Evolutionary conservation across 2,113 vertebrate genomes (phyloP), one percentile per base, ranked within the genome.

Genomic region (Oophaga pumilio): DNA sequence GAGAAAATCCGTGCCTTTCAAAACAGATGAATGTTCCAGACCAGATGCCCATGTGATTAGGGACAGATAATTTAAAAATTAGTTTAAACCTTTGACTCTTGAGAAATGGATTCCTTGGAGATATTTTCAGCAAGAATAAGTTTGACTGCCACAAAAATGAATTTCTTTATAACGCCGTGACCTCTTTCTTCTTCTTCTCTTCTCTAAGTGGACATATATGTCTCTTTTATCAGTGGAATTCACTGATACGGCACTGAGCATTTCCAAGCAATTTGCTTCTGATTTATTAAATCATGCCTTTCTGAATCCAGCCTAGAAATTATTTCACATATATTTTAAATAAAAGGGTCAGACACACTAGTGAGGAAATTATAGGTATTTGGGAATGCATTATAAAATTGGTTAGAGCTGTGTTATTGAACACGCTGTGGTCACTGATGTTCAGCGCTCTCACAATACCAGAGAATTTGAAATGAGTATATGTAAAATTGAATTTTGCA

Each of bases 121-220:
- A 86, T 69, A 80, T 79, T 69, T 86, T 86, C 76, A 86, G 62
- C 60, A 68, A 80, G 60, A 86, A 86, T 86, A 86, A 86, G 85
- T 80, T 68, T 86, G 85, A 86, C 59, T 79, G 85, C 85, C 85
- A 86, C 50, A 80, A 69, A 86, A 86, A 86, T 79, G 76, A 79
- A 86, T 86, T 86, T 79, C 85, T 79, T 57, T 79, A 26, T 86
- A 57, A 78, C 56, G 60, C 60, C 24, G 62, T 86, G 85, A 86
- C 85, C 85, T 80, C 59, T 66, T 86, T 79, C 43, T 77, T 78
- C 57, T 77, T 24, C 56, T 56, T 28, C 33, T 68, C 85, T 64
- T 69, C 74, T 86, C 62, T 79, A 86, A 86, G 76, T 79, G 85
- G 85, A 79, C 85, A 86, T 77, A 79, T 79, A 86, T 57, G 85